Evolutionary conservation across 2,797 vertebrate species (phyloP).

Genomic region (Peromyscus aztecus): DNA sequence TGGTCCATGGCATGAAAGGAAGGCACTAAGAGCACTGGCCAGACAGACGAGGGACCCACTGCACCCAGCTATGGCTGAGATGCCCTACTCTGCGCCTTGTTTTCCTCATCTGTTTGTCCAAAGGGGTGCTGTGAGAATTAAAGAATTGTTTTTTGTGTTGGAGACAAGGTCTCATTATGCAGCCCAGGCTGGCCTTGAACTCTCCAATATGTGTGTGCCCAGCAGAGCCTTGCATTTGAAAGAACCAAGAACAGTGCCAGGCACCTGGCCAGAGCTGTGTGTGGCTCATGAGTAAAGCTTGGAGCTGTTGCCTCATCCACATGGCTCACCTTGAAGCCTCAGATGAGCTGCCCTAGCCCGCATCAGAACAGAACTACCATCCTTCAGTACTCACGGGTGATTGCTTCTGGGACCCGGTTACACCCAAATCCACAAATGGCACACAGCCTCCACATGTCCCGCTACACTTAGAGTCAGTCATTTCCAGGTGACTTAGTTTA

Average conservation of each 20-base stretch:
- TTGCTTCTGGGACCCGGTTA: not conserved
- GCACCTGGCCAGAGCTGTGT: not conserved
- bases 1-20: rapidly evolving
- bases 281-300: not conserved
- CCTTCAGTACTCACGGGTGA: not conserved
- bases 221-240: not conserved
- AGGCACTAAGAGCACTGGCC: not conserved
- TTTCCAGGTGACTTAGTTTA: not conserved
- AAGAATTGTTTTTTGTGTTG: not conserved
- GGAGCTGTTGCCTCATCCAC: not conserved
- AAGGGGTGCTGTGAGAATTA: not conserved
- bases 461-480: too few relatives aligned
- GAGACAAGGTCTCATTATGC: not conserved
- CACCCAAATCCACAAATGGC: not conserved
- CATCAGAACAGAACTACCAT: not conserved
- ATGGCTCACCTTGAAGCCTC: not conserved
- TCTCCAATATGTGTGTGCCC: not conserved
- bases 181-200: not conserved
- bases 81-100: not conserved
- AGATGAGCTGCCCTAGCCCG: not conserved
- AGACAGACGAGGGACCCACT: not conserved
- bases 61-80: not conserved
- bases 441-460: not conserved
- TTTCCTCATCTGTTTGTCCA: not conserved
- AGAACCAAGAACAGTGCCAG: not conserved